Evolutionary conservation across 2,113 vertebrate genomes (phyloP).

Genomic region (Malurus cyaneus): DNA sequence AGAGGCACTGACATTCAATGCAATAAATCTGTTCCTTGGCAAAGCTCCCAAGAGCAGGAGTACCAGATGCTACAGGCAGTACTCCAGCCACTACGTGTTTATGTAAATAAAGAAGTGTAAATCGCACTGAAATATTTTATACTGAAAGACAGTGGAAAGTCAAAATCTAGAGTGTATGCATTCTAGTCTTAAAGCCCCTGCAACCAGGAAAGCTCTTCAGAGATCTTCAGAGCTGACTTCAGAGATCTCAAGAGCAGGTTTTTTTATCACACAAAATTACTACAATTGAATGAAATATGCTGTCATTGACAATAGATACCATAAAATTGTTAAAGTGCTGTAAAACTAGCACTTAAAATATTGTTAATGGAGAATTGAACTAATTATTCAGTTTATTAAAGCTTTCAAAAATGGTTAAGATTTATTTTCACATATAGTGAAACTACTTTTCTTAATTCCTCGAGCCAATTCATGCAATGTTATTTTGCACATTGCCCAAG

Average conservation of each 20-base stretch:
- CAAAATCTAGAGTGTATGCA: neutral
- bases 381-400: neutral
- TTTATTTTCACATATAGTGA: neutral
- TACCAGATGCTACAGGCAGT: neutral
- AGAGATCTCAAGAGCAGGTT: neutral
- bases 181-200: neutral
- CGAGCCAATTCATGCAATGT: neutral
- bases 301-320: neutral
- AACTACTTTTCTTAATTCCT: neutral
- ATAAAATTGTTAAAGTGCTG: neutral
- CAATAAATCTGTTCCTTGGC: neutral
- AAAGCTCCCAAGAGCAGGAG: neutral
- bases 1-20: neutral
- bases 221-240: neutral
- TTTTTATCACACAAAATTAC: neutral
- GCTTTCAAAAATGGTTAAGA: neutral
- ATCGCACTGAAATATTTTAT: neutral
- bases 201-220: neutral
- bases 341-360: neutral
- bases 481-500: neutral
- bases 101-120: neutral
- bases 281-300: neutral
- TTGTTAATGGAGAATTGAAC: neutral
- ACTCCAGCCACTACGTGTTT: neutral
- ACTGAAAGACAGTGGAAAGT: neutral